Conservation (phyloP, 2,113 vertebrate genomes). For the Corythornis vintsioides region DNA sequence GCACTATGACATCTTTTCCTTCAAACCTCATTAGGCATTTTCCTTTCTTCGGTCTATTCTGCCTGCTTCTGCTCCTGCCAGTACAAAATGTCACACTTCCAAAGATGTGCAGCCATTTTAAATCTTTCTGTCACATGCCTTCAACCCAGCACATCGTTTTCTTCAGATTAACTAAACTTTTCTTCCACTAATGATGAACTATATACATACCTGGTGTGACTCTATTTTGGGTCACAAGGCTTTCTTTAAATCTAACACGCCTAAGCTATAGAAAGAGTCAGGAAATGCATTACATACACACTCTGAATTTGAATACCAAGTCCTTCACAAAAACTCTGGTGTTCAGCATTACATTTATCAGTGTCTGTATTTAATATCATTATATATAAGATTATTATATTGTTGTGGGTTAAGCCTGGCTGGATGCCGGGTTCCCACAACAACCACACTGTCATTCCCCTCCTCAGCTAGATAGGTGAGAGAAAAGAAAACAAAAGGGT, state of each 20-base stretch:
- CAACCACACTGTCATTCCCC: neutral
- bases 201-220: neutral
- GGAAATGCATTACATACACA: neutral
- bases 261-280: neutral
- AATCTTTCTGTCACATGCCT: neutral
- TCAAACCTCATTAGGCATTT: slow-evolving; percentile 23
- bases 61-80: neutral
- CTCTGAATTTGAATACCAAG: neutral
- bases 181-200: neutral
- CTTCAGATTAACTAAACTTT: neutral
- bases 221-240: neutral
- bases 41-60: neutral
- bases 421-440: neutral
- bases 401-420: neutral
- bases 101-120: neutral
- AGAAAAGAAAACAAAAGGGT: neutral
- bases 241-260: neutral
- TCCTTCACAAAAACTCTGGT: neutral
- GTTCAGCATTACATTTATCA: neutral
- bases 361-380: neutral
- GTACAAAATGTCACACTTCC: neutral
- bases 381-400: neutral
- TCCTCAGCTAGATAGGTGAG: neutral
- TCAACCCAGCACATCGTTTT: neutral
- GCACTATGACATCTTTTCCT: neutral